Conservation (phyloP, 2,888 invertebrate genomes). For the Steinernema scapterisci region DNA sequence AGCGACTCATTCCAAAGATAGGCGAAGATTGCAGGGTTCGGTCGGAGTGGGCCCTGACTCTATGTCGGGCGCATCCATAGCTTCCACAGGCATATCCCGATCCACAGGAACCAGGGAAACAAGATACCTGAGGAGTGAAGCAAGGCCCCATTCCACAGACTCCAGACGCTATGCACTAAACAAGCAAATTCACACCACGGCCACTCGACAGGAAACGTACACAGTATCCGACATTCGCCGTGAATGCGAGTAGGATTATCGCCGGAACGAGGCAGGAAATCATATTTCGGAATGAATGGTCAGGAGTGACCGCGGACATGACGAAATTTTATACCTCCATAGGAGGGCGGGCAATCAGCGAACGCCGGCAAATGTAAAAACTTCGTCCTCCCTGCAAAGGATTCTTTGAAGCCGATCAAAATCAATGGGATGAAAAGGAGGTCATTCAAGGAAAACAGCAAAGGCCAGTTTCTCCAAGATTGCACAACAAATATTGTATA, state of each 20-base stretch:
- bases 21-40: neutral
- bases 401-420: neutral
- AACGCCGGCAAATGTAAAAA: neutral
- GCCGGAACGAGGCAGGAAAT: neutral
- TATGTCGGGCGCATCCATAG: slow-evolving; percentile 36
- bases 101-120: slow-evolving; percentile 42
- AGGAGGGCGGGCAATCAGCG: neutral
- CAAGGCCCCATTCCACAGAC: slow-evolving; percentile 53
- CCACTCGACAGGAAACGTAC: neutral
- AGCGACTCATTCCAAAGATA: neutral
- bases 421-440: neutral
- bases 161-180: slow-evolving; percentile 62
- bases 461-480: neutral
- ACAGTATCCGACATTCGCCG: neutral
- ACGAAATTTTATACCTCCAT: neutral
- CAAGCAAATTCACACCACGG: neutral
- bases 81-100: slow-evolving; percentile 41
- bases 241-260: neutral
- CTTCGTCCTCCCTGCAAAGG: neutral
- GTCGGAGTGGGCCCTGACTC: slow-evolving; percentile 17
- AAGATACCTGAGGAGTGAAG: slow-evolving; percentile 39
- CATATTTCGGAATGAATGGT: neutral
- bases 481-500: slow-evolving; percentile 4
- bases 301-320: neutral
- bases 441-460: neutral